Evolutionary conservation across 2,113 vertebrate species (phyloP).

Genomic region (Scopus umbretta): DNA sequence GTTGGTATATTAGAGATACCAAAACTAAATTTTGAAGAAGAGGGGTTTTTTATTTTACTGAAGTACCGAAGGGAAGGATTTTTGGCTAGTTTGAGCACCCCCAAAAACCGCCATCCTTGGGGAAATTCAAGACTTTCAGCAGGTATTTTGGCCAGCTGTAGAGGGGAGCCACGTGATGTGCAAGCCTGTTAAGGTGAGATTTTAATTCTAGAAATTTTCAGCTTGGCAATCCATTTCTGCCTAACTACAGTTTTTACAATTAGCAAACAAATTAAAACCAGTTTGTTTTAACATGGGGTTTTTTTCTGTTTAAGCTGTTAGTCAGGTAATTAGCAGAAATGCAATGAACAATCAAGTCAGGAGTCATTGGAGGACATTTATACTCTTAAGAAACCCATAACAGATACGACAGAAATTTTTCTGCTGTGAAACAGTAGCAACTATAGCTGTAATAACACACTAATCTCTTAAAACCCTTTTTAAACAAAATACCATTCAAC

Average conservation of each 20-base stretch:
- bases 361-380: neutral
- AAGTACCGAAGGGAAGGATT: neutral
- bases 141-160: neutral
- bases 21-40: neutral
- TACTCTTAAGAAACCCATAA: neutral
- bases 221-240: neutral
- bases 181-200: neutral
- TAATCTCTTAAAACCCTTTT: constrained; percentile 27
- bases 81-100: neutral
- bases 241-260: neutral
- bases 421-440: neutral
- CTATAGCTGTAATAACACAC: neutral
- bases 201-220: neutral
- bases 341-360: constrained; percentile 18
- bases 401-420: neutral
- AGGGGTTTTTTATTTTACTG: neutral
- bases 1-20: neutral
- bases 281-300: neutral
- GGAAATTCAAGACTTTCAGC: neutral
- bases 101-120: neutral
- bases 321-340: constrained; percentile 26
- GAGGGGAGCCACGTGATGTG: neutral
- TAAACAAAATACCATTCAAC: neutral
- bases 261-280: neutral
- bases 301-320: constrained; percentile 9